Base-by-base conservation (phyloP, 2,888 invertebrate species). In the Apodemia zela region DNA sequence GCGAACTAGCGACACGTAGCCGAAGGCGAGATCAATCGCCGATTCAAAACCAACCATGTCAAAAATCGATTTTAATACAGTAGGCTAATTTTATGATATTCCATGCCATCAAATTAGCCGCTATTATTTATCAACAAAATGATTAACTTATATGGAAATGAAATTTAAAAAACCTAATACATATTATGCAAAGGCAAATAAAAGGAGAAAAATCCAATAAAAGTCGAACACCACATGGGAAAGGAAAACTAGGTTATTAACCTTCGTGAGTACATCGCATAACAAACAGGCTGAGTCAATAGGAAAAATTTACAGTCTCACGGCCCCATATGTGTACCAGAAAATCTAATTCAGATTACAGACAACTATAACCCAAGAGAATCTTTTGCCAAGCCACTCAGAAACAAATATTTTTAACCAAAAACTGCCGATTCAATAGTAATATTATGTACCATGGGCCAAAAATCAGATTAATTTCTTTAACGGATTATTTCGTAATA, bases 171-270 rank as follows among this genome's bases (percentile, higher is more conserved):
- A 38, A 13, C 13, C 11, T 38, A 11, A 66, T 59, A 59, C 66
- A 66, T 59, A 59, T 67, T 69, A 69, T 67, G 66, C 64, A 67
- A 67, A 63, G 62, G 63, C 45, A 63, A 62, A 67, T 63, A 66
- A 59, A 58, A 63, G 66, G 57, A 63, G 64, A 63, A 63, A 60
- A 60, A 62, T 63, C 63, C 63, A 65, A 67, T 65, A 65, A 62
- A 67, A 68, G 54, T 66, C 65, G 65, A 67, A 69, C 69, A 70
- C 67, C 66, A 65, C 67, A 66, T 70, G 69, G 63, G 69, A 70
- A 70, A 70, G 69, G 65, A 71, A 73, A 88, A 87, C 79, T 87
- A 73, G 87, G 87, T 81, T 85, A 85, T 82, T 82, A 84, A 88
- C 88, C 88, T 88, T 76, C 74, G 75, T 75, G 75, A 80, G 77